phyloP scores from a whole-genome alignment of 2,797 vertebrate genomes.

The Holocentrus rufus region DNA sequence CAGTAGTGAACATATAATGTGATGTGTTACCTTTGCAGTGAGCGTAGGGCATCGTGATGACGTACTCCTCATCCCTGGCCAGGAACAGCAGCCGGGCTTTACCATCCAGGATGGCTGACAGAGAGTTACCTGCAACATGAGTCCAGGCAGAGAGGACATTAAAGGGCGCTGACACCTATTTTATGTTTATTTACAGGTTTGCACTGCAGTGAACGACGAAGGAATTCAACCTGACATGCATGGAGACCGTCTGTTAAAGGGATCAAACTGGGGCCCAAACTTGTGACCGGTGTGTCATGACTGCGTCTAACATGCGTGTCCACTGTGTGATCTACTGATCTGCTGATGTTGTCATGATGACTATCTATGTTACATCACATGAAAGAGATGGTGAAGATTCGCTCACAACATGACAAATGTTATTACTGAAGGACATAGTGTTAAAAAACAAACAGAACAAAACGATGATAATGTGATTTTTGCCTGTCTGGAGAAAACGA shows the following conservation, averaged over 20 bases:
- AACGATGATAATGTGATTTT: too few species aligned
- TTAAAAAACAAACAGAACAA: too few species aligned
- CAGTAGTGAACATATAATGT: neutral
- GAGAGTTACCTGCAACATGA: conserved; percentile 88
- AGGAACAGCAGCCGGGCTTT: conserved; percentile 91
- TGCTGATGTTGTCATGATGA: too few species aligned
- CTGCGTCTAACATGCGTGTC: too few species aligned
- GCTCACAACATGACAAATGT: too few species aligned
- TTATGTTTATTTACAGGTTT: neutral
- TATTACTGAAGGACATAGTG: too few species aligned
- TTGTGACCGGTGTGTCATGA: neutral
- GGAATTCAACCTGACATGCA: neutral
- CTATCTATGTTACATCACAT: too few species aligned
- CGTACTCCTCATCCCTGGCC: conserved; percentile 89
- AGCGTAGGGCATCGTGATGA: conserved; percentile 97
- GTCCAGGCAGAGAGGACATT: neutral
- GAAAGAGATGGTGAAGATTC: too few species aligned
- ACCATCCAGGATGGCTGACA: conserved; percentile 95
- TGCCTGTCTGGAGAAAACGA: too few species aligned
- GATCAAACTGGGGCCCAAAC: neutral
- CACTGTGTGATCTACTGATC: too few species aligned
- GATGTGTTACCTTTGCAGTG: conserved; percentile 91
- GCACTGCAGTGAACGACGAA: neutral
- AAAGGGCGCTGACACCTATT: neutral
- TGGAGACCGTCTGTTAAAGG: neutral